Base-by-base conservation (phyloP, 2,797 vertebrate genomes). In the Epinephelus malabaricus region DNA sequence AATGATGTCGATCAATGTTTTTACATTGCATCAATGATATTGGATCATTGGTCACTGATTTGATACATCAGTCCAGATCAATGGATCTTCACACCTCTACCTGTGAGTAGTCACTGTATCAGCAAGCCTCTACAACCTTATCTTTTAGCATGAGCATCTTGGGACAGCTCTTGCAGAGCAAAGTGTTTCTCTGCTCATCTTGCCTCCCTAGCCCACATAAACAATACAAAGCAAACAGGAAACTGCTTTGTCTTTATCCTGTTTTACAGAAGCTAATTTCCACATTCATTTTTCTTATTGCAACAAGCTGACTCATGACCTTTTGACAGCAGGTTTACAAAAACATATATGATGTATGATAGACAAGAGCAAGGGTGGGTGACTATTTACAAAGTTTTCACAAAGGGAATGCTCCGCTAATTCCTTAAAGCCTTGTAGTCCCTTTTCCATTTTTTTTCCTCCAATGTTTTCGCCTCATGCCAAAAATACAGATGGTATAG, bases 321-420 rank as follows among this genome's bases (percentile, higher is more conserved):
- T 34, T 63, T 73, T 23, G 38, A 49, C 43, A 43, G 25, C 38
- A 51, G 14, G 21, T 72, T 77, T 50, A 17, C 21, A 54, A 21
- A 40, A 40, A 65, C 6, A 8, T 30, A 11, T 40, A 7, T 18
- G 6, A 11, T 62, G 34, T 19, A 5, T 60, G 25, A 62, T 53
- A 21, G 8, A 50, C 6, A 18, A 34, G 9, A 11, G 2, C 12
- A 19, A 30, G 5, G 23, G 2, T n/a, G 19, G 2, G 4, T 50
- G 17, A 8, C 9, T 23, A 1, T 54, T 43, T 3, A 21, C 5
- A 46, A 1, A 50, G 12, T 34, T 18, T 21, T 49, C 15, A 49
- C 56, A 50, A 19, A 47, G 19, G 19, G 47, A 21, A 53, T 7
- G n/a, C 46, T 13, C 5, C 49, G 10, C 3, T 38, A 1, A 55